Evolutionary conservation across 1,140 invertebrate species (phyloP).

Genomic region (Paramacrobiotus metropolitanus): DNA sequence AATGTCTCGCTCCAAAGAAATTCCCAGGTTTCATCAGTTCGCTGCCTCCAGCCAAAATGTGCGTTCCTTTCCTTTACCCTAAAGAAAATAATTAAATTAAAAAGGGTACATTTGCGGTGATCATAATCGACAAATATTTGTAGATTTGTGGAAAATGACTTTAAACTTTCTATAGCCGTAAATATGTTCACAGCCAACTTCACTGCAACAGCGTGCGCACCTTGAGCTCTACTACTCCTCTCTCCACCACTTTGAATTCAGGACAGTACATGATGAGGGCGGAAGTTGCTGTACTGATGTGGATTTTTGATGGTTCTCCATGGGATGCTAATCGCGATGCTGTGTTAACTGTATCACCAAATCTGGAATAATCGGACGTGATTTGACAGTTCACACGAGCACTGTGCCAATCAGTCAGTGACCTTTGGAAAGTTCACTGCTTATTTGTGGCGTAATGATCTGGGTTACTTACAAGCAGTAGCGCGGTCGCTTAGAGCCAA

Average conservation of each 20-base stretch:
- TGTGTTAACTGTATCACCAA: not conserved
- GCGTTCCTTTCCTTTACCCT: conserved; percentile 2
- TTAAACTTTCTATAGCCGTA: not conserved
- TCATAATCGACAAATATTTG: too few species aligned
- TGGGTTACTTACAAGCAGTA: conserved; percentile 3
- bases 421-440: too few species aligned
- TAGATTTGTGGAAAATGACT: not conserved
- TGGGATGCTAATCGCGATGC: not conserved
- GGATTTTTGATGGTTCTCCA: not conserved
- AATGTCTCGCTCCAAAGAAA: too few species aligned
- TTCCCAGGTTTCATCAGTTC: too few species aligned
- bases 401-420: too few species aligned
- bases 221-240: not conserved
- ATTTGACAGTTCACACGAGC: too few species aligned
- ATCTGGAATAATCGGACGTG: too few species aligned
- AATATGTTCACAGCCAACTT: not conserved
- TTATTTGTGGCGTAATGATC: too few species aligned
- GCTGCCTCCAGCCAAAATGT: conserved; percentile 1
- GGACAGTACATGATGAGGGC: not conserved
- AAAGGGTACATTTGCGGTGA: too few species aligned
- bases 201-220: not conserved
- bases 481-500: not conserved
- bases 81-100: not conserved
- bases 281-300: not conserved
- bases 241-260: not conserved